Percentiles rank a stretch among this genome's conserved stretches.
phyloP scores from a whole-genome alignment of 2,797 vertebrate genomes.

The Centroberyx gerrardi region DNA sequence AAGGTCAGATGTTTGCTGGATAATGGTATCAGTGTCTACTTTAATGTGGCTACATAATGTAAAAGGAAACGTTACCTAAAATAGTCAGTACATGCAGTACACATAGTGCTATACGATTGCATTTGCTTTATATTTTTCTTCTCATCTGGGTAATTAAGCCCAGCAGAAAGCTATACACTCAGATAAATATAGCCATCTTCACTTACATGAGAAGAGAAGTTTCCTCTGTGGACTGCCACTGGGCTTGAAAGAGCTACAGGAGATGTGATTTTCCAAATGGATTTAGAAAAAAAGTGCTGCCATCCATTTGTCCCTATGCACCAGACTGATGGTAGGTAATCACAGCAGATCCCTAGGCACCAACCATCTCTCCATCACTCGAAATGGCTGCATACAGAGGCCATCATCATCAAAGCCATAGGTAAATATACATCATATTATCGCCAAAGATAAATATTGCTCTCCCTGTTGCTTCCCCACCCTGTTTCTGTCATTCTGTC shows the following conservation, averaged over 20 bases:
- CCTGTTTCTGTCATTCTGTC: conserved; percentile 49
- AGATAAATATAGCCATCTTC: conserved; percentile 76
- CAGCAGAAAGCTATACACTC: conserved; percentile 61
- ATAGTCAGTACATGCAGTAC: neutral
- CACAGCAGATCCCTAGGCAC: conserved; percentile 53
- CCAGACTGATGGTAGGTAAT: conserved; percentile 66
- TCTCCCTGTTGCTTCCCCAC: conserved; percentile 47
- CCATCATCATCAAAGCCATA: conserved; percentile 67
- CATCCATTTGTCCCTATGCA: conserved; percentile 59
- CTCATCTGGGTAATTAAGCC: conserved; percentile 75
- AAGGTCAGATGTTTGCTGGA: conserved; percentile 34
- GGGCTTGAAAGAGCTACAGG: conserved; percentile 69
- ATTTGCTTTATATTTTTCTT: conserved; percentile 66
- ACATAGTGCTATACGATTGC: conserved; percentile 67
- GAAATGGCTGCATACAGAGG: conserved; percentile 40
- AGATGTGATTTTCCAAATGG: conserved; percentile 72
- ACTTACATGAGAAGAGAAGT: conserved; percentile 53
- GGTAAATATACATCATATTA: conserved; percentile 69
- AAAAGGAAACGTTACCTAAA: too few relatives aligned
- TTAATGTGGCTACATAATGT: conserved; percentile 2
- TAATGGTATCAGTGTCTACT: conserved; percentile 22
- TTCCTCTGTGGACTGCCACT: conserved; percentile 67
- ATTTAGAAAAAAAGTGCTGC: conserved; percentile 47
- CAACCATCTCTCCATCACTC: conserved; percentile 65
- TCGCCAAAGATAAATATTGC: conserved; percentile 59